A percentile compares a stretch with the other conserved stretches of the same genome.
phyloP scores from a whole-genome alignment of 92 coral and sea anemone genomes.

The Desmophyllum pertusum region DNA sequence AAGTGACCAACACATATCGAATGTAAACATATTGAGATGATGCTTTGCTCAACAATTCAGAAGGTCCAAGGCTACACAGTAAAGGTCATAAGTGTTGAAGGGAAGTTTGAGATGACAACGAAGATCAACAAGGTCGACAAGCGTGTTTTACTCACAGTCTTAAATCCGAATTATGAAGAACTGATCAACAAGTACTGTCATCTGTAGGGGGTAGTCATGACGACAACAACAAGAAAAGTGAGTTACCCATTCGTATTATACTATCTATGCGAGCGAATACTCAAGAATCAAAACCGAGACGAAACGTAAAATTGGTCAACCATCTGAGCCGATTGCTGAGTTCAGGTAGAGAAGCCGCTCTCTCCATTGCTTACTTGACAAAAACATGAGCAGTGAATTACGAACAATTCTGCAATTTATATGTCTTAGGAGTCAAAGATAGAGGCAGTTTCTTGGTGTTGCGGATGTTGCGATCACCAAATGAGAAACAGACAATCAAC shows the following conservation, averaged over 20 bases:
- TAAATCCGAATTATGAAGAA: slow-evolving; percentile 58
- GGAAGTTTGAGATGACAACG: slow-evolving; percentile 55
- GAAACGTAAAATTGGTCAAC: no score
- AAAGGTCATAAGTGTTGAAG: slow-evolving; percentile 31
- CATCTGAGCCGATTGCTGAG: no score
- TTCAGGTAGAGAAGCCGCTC: no score
- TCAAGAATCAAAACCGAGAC: no score
- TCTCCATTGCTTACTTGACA: slow-evolving; percentile 36
- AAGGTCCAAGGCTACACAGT: slow-evolving; percentile 44
- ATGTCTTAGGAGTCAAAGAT: slow-evolving; percentile 67
- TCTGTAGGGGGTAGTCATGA: slow-evolving; percentile 45
- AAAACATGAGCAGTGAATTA: slow-evolving; percentile 55
- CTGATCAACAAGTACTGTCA: slow-evolving; percentile 47
- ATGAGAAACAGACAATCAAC: no score
- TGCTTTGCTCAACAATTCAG: slow-evolving; percentile 61
- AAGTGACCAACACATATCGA: slow-evolving; percentile 53
- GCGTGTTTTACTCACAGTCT: slow-evolving; percentile 48
- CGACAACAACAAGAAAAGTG: slow-evolving; percentile 40
- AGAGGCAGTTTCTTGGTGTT: no score
- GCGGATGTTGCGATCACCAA: no score
- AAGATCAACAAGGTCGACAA: slow-evolving; percentile 62
- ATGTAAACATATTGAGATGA: slow-evolving; percentile 58
- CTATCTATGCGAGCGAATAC: slow-evolving; percentile 74
- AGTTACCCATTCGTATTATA: slow-evolving; percentile 61
- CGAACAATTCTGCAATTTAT: slow-evolving; percentile 57